Evolutionary conservation across 2,888 invertebrate genomes (phyloP).

Genomic region (Ornithoptera priamus): DNA sequence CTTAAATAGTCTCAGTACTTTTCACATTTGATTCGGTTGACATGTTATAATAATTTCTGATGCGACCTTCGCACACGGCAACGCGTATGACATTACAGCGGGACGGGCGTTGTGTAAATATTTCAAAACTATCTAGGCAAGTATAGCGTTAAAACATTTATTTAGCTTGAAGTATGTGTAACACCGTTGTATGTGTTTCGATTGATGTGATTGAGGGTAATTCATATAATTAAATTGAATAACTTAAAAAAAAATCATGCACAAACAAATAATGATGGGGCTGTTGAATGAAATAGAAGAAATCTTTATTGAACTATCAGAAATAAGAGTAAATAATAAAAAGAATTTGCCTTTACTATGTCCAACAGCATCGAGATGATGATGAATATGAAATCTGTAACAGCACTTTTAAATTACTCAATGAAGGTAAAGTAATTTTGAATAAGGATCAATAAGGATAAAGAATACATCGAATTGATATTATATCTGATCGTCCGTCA

Average conservation of each 20-base stretch:
- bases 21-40: neutral
- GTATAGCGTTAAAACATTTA: conserved; percentile 64
- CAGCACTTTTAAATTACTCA: no score
- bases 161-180: conserved; percentile 64
- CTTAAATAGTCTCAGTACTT: neutral
- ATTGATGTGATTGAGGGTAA: conserved; percentile 14
- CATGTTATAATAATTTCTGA: neutral
- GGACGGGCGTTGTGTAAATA: conserved; percentile 55
- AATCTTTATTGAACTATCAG: neutral
- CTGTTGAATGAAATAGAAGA: neutral
- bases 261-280: neutral
- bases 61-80: neutral
- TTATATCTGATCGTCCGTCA: no score
- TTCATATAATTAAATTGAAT: neutral
- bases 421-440: no score
- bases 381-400: no score
- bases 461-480: no score
- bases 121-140: conserved; percentile 60
- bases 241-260: neutral
- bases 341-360: neutral
- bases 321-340: neutral
- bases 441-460: no score
- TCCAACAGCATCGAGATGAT: neutral
- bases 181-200: conserved; percentile 56
- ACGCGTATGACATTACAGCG: conserved; percentile 15